Base-by-base conservation (phyloP, 1,140 invertebrate genomes). In the Brachionus koreanus region DNA sequence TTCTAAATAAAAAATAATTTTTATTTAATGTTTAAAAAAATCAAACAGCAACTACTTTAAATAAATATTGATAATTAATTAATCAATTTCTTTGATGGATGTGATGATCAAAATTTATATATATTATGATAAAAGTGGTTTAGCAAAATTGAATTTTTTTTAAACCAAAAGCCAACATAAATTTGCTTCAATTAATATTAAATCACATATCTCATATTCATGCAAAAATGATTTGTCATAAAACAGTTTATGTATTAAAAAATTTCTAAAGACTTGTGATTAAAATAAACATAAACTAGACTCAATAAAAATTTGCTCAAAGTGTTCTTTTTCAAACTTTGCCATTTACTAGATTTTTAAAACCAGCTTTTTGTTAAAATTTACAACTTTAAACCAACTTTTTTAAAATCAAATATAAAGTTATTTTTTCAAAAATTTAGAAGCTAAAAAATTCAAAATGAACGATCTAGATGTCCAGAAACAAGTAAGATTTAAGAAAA, bases 381-480 rank as follows among this genome's bases (percentile, higher is more conserved):
- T 57, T 57, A 57, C 19, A 19, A 57, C 49, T 16, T 12, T 9
- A 35, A 67, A 67, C 12, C 63, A 16, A 67, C 10, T 35, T 35
- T 74, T 46, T 74, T 37, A 35, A 69, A 74, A 46, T 29, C 29
- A 29, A 10, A 65, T 29, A n/a, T n/a, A n/a, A n/a, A n/a, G n/a
- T n/a, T n/a, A n/a, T n/a, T n/a, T n/a, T n/a, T n/a, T n/a, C n/a
- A 65, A n/a, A n/a, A 61, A 2, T n/a, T 9, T 19, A 79, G 57
- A 61, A 61, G 49, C 10, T 43, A 61, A 29, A 33, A 65, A 61
- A 35, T 9, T 19, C 10, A 79, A 61, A 79, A 79, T 79, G 76
- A 79, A 79, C 57, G 76, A 79, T 37, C 25, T 52, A 13, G 76
- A 79, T 65, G 76, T 79, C 33, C 76, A 79, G 35, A 79, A 79